A percentile compares a stretch with the other conserved stretches of the same genome.
phyloP scores from a whole-genome alignment of 2,113 vertebrate genomes.

The Psammodynastes pulverulentus region DNA sequence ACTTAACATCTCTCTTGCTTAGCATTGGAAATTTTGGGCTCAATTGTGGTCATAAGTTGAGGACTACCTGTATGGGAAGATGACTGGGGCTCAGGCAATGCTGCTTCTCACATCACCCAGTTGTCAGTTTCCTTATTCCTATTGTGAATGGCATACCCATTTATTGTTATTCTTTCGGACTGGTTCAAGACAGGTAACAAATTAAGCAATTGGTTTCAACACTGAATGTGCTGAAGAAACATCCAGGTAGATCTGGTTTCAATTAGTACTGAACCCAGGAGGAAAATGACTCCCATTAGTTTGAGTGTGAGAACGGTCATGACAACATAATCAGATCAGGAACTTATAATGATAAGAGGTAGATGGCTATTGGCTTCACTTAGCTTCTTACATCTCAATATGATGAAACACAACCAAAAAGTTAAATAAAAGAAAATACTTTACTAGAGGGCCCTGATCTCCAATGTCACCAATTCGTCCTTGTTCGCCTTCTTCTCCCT shows the following conservation, averaged over 20 bases:
- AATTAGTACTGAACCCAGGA: background rate
- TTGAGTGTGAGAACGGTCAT: background rate
- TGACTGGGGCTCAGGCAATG: background rate
- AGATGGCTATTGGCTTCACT: background rate
- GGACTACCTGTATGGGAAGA: background rate
- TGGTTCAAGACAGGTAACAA: background rate
- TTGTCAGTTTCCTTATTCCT: background rate
- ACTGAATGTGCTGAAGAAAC: background rate
- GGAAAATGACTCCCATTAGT: background rate
- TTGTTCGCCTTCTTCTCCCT: slow-evolving; percentile 96
- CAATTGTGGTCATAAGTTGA: background rate
- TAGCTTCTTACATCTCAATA: background rate
- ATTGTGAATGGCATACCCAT: background rate
- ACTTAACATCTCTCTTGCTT: background rate
- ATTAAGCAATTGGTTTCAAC: background rate
- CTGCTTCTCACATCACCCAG: background rate
- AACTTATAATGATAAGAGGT: background rate
- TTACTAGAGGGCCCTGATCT: slow-evolving; percentile 86
- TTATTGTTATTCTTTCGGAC: background rate
- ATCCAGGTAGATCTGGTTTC: background rate
- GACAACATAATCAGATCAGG: background rate
- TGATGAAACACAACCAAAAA: background rate
- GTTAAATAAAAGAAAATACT: slow-evolving; percentile 58
- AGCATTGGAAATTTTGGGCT: background rate
- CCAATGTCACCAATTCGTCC: slow-evolving; percentile 85